Conservation (phyloP, 2,113 vertebrate genomes). For the Colius striatus region DNA sequence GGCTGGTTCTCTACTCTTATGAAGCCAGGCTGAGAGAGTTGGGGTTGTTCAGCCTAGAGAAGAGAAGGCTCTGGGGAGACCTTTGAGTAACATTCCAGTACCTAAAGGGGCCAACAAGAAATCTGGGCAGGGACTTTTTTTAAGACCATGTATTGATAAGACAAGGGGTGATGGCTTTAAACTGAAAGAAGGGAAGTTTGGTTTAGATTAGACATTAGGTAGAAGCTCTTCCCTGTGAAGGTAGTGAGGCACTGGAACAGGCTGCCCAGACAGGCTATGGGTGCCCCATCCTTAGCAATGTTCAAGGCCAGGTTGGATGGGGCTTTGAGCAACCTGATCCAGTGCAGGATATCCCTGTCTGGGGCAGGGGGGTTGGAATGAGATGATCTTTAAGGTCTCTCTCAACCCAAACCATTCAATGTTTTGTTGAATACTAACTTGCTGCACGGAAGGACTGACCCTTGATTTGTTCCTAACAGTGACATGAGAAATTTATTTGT, state of each 20-base stretch:
- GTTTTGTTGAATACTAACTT: not conserved
- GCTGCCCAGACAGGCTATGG: not conserved
- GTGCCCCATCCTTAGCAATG: not conserved
- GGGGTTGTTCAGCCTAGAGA: not conserved
- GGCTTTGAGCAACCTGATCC: not conserved
- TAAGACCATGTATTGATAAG: not conserved
- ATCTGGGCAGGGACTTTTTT: not conserved
- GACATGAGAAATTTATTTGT: not conserved
- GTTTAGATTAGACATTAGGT: not conserved
- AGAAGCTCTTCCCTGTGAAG: not conserved
- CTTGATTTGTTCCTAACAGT: not conserved
- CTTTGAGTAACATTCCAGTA: not conserved
- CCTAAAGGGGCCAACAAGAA: not conserved
- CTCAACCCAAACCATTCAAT: not conserved
- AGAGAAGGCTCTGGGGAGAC: not conserved
- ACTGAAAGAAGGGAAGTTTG: not conserved
- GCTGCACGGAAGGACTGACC: not conserved
- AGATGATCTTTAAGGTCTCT: not conserved
- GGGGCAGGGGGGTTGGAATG: not conserved
- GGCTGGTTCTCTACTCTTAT: not conserved
- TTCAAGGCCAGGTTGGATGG: not conserved
- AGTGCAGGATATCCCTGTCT: not conserved
- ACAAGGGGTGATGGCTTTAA: not conserved
- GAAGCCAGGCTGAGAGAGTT: not conserved
- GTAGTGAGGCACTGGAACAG: not conserved